These are phyloP conservation scores for Coenobita brevimanus DNA, from an alignment of 1,140 invertebrate genomes.

Conservation along the genomic window DNA sequence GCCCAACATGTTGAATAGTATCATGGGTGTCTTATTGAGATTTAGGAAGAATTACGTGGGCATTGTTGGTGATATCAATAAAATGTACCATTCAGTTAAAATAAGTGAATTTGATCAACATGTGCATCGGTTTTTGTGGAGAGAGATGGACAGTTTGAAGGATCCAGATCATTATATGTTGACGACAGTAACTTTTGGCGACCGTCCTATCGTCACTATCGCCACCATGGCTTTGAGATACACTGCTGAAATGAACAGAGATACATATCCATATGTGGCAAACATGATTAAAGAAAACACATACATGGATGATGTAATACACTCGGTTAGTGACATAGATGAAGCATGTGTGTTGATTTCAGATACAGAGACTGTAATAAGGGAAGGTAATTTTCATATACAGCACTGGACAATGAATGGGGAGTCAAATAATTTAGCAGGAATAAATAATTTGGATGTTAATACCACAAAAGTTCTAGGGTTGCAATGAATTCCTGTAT, in stretches of 20 bases:
- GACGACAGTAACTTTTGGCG: no score
- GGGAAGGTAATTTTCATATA: not conserved
- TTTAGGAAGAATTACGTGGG: no score
- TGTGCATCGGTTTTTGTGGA: not conserved
- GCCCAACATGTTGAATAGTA: no score
- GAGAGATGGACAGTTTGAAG: not conserved
- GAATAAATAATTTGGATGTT: not conserved
- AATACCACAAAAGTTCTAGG: constrained; percentile 8
- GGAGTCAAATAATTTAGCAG: not conserved
- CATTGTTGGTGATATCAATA: not conserved
- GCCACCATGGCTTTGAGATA: no score
- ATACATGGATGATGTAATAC: no score
- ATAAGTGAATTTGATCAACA: constrained; percentile 1
- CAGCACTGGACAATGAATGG: no score
- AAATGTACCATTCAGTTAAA: constrained; percentile 7
- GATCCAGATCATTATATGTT: not conserved
- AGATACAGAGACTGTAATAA: not conserved
- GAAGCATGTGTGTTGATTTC: not conserved
- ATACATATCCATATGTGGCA: no score
- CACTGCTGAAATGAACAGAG: no score
- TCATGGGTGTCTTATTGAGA: no score
- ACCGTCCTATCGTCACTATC: no score
- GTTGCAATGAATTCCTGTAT: not conserved
- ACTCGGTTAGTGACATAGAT: not conserved
- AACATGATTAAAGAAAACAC: no score